These are phyloP conservation scores for Pimpla rufipes DNA, from an alignment of 2,888 invertebrate genomes.

Conservation along the genomic window DNA sequence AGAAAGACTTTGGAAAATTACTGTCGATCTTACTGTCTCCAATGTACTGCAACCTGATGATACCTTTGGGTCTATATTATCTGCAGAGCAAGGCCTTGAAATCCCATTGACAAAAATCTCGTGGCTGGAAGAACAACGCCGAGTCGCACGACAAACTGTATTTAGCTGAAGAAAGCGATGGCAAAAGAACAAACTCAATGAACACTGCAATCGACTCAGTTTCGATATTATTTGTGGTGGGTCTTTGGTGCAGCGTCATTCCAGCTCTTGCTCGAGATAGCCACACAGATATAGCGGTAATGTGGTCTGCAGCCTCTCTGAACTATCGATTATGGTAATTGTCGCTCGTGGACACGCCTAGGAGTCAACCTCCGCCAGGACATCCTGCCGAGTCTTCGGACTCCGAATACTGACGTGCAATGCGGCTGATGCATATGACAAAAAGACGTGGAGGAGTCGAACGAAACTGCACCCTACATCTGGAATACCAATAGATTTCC, in stretches of 20 bases:
- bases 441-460: slow-evolving; percentile 14
- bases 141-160: slow-evolving; percentile 80
- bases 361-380: slow-evolving; percentile 72
- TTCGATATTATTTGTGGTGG: slow-evolving; percentile 74
- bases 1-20: too few relatives aligned
- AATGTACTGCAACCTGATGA: too few relatives aligned
- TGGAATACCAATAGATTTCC: slow-evolving; percentile 59
- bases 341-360: slow-evolving; percentile 78
- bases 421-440: slow-evolving; percentile 19
- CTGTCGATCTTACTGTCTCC: too few relatives aligned
- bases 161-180: slow-evolving; percentile 68
- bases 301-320: slow-evolving; percentile 59
- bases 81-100: too few relatives aligned
- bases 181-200: background rate
- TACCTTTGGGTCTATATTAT: too few relatives aligned
- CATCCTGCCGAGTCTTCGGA: slow-evolving; percentile 57
- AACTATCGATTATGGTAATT: slow-evolving; percentile 81
- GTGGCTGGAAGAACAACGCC: background rate
- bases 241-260: slow-evolving; percentile 68
- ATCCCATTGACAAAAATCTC: too few relatives aligned
- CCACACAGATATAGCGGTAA: slow-evolving; percentile 7
- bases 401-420: slow-evolving; percentile 10
- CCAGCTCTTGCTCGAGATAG: slow-evolving; percentile 38
- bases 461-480: slow-evolving; percentile 47
- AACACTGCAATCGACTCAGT: slow-evolving; percentile 65